Percentiles rank a stretch among this genome's conserved stretches.
phyloP scores from a whole-genome alignment of 2,113 vertebrate species.

The Podarcis cretensis region DNA sequence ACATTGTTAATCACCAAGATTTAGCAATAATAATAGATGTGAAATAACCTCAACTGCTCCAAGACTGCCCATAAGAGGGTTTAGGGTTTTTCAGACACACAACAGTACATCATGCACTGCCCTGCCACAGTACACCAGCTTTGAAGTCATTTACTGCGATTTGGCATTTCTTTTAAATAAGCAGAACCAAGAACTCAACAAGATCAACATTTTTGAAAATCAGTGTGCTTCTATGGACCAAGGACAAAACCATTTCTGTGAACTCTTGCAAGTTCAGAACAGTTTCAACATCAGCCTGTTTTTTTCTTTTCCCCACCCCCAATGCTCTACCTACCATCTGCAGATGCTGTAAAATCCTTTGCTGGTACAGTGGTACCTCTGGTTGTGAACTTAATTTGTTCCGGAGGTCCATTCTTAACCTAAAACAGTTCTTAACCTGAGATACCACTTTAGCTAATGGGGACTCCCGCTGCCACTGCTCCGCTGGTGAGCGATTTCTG shows the following conservation, averaged over 20 bases:
- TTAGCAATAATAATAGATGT: background rate
- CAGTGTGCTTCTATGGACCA: slow-evolving; percentile 11
- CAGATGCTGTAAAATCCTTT: background rate
- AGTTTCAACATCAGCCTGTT: too few species aligned
- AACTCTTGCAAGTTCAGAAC: background rate
- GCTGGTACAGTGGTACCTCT: background rate
- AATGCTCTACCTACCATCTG: too few species aligned
- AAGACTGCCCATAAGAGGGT: background rate
- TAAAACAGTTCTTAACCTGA: too few species aligned
- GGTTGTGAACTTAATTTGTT: too few species aligned
- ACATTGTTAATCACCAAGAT: background rate
- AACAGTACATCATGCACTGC: background rate
- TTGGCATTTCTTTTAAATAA: background rate
- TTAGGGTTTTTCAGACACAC: background rate
- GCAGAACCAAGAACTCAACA: background rate
- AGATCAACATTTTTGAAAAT: background rate
- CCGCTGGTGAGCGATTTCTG: too few species aligned
- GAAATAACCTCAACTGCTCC: background rate
- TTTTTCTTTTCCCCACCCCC: too few species aligned
- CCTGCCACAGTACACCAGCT: background rate
- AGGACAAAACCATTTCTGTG: rapidly evolving
- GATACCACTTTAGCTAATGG: too few species aligned
- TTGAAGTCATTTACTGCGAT: background rate
- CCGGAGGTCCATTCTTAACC: too few species aligned
- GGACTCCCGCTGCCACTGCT: too few species aligned